Percentiles rank a stretch among this genome's conserved stretches.
Evolutionary conservation across 53 echinoderm and acorn worm genomes (phyloP).

Genomic region (Astropecten irregularis): DNA sequence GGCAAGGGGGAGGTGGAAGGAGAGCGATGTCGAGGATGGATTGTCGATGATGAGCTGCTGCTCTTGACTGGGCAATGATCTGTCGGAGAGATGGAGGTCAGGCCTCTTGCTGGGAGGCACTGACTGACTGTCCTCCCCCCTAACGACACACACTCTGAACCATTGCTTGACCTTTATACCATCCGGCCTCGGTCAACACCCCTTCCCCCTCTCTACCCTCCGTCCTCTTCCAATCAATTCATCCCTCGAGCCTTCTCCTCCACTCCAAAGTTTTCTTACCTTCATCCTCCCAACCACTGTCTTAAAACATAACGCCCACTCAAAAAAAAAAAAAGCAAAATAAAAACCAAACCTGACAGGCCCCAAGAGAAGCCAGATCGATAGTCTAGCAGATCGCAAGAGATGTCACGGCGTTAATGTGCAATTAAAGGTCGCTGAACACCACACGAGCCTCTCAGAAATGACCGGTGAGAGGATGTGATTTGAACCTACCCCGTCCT

Average conservation of each 20-base stretch:
- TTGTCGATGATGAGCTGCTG: no score
- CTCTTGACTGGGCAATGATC: no score
- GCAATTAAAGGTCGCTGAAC: neutral
- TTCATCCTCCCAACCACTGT: neutral
- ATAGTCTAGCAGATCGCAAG: neutral
- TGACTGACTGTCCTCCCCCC: no score
- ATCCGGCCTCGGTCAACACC: neutral
- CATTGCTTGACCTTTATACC: no score
- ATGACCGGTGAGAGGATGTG: neutral
- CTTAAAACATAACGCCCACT: conserved; percentile 13
- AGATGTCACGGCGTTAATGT: conserved; percentile 1
- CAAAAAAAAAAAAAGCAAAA: neutral
- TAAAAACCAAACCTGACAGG: neutral
- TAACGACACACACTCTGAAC: no score
- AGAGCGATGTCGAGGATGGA: no score
- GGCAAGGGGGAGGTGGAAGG: no score
- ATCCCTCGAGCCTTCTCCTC: neutral
- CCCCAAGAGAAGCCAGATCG: neutral
- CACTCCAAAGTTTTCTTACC: neutral
- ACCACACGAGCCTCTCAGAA: neutral
- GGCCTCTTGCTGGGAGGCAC: no score
- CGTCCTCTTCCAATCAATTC: neutral
- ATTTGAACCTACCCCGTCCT: neutral
- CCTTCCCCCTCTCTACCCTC: neutral
- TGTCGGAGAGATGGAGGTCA: no score